phyloP scores from a whole-genome alignment of 1,140 invertebrate genomes.

The Trigoniulus corallinus region DNA sequence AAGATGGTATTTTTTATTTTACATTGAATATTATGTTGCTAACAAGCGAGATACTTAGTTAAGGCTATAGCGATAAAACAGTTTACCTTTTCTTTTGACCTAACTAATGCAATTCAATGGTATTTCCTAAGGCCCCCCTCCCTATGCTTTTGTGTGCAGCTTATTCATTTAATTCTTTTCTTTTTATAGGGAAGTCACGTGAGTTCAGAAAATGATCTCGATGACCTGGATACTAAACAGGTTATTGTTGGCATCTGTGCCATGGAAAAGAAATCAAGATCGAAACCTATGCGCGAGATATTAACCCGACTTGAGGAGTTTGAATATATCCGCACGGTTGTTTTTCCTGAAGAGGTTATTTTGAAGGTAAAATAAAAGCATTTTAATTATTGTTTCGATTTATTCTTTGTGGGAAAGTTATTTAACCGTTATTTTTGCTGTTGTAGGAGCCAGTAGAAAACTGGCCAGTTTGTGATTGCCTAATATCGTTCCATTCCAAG shows the following conservation, averaged over 20 bases:
- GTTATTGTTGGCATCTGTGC: slow-evolving; percentile 93
- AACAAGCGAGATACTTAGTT: neutral
- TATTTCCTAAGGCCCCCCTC: neutral
- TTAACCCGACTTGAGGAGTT: slow-evolving; percentile 85
- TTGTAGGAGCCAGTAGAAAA: slow-evolving; percentile 81
- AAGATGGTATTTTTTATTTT: neutral
- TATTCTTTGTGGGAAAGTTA: no score
- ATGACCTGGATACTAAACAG: slow-evolving; percentile 29
- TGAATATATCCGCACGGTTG: slow-evolving; percentile 82
- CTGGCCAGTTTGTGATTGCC: slow-evolving; percentile 94
- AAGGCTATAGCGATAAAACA: neutral
- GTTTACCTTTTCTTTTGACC: slow-evolving; percentile 7
- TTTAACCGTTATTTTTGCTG: neutral
- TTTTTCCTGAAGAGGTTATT: slow-evolving; percentile 88
- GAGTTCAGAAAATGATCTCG: neutral
- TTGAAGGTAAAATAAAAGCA: slow-evolving; percentile 56
- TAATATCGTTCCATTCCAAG: slow-evolving; percentile 97
- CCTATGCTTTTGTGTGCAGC: neutral
- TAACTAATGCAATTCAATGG: neutral
- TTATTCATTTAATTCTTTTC: slow-evolving; percentile 3
- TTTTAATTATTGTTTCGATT: no score
- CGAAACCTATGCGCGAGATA: slow-evolving; percentile 98
- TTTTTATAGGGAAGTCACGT: neutral
- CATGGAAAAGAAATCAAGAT: slow-evolving; percentile 96
- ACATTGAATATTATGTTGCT: neutral